A percentile compares a stretch with the other conserved stretches of the same genome.
Conservation (phyloP, 2,888 invertebrate genomes). For the Ephialtes manifestator region DNA sequence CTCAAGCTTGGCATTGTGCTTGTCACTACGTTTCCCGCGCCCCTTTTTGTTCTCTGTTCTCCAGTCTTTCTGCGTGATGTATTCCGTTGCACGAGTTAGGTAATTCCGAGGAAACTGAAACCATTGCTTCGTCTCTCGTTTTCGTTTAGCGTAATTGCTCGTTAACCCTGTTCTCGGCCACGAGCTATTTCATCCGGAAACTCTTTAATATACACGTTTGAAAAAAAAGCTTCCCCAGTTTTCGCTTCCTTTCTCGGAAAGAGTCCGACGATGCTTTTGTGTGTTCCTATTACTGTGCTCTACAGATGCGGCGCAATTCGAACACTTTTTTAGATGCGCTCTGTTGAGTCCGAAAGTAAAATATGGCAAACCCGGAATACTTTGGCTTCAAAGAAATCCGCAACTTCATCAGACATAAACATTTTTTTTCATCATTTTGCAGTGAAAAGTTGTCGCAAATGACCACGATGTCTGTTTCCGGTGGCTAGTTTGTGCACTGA, state of each 20-base stretch:
- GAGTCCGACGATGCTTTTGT: neutral
- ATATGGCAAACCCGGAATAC: neutral
- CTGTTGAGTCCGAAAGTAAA: neutral
- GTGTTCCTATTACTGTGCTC: neutral
- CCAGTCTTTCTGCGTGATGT: constrained; percentile 16
- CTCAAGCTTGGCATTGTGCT: constrained; percentile 14
- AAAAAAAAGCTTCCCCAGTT: neutral
- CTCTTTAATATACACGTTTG: constrained; percentile 22
- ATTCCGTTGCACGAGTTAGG: constrained; percentile 1
- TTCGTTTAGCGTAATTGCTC: constrained; percentile 49
- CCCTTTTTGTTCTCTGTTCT: neutral
- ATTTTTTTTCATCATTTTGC: no score
- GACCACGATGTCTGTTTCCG: neutral
- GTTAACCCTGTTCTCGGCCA: constrained; percentile 42
- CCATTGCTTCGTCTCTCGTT: constrained; percentile 32
- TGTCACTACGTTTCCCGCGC: neutral
- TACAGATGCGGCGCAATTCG: neutral
- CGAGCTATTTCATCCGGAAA: constrained; percentile 29
- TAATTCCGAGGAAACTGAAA: constrained; percentile 33
- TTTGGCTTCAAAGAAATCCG: neutral
- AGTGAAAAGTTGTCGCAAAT: no score
- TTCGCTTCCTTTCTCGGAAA: neutral
- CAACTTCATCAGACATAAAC: no score
- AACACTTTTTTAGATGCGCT: neutral
- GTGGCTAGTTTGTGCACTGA: neutral